These are phyloP conservation scores for Tonatia bakeri DNA, from an alignment of 2,113 vertebrate genomes.

Conservation along the genomic window DNA sequence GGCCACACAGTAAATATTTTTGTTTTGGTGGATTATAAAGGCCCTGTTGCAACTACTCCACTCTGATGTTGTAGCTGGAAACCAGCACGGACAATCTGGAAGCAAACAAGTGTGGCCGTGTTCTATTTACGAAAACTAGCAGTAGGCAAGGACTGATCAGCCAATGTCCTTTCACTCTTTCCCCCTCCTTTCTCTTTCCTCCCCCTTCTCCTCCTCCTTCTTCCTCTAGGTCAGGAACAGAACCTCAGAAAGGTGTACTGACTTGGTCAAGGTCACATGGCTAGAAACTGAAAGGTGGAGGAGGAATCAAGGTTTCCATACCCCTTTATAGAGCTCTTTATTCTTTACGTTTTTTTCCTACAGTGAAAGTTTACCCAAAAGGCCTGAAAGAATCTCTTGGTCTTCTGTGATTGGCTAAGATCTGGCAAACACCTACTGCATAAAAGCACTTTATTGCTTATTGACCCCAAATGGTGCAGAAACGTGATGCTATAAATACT, in stretches of 20 bases:
- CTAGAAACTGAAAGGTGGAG: neutral
- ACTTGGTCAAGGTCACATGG: neutral
- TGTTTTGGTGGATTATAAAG: neutral
- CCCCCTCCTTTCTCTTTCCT: neutral
- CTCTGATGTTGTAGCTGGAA: neutral
- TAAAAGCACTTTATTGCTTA: neutral
- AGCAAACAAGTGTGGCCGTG: neutral
- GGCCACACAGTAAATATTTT: neutral
- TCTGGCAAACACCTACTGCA: neutral
- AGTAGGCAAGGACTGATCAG: neutral
- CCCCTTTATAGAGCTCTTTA: neutral
- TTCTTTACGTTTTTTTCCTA: neutral
- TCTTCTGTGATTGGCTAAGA: neutral
- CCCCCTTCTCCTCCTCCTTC: no score
- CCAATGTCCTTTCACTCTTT: neutral
- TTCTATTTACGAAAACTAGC: neutral
- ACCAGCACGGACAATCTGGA: neutral
- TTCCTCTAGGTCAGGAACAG: neutral
- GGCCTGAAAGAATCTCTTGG: neutral
- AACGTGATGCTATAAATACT: neutral
- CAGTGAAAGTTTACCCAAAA: neutral
- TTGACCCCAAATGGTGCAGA: neutral
- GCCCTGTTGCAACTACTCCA: neutral
- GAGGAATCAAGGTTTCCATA: neutral
- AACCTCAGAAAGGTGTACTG: neutral